Evolutionary conservation across 2,113 vertebrate genomes (phyloP).

Genomic region (Sialia sialis): DNA sequence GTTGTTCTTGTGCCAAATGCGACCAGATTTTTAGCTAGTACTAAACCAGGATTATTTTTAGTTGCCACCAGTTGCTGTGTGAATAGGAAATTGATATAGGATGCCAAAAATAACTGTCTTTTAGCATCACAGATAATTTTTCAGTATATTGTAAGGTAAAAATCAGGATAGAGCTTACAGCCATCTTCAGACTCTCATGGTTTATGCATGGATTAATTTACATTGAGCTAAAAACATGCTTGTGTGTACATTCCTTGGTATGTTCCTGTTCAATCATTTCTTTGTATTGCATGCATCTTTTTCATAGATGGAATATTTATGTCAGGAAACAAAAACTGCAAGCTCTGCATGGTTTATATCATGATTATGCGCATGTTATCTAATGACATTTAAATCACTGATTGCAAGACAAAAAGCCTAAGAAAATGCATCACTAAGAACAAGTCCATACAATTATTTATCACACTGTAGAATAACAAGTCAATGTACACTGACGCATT

Average conservation of each 20-base stretch:
- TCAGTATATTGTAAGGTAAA: conserved; percentile 36
- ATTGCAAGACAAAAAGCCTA: background rate
- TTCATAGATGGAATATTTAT: background rate
- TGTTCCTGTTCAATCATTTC: background rate
- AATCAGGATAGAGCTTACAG: background rate
- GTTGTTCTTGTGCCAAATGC: background rate
- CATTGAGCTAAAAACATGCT: background rate
- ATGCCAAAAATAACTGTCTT: conserved; percentile 67
- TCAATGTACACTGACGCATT: background rate
- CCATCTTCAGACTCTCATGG: background rate
- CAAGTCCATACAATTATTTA: background rate
- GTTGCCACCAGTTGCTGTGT: conserved; percentile 75
- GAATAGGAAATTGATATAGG: conserved; percentile 60
- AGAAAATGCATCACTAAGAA: background rate
- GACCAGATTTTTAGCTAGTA: conserved; percentile 57
- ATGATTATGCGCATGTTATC: background rate
- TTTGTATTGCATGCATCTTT: conserved; percentile 18
- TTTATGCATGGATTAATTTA: background rate
- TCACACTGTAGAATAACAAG: background rate
- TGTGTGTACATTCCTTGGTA: background rate
- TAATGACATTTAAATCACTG: background rate
- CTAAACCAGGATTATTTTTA: conserved; percentile 70
- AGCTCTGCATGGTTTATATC: background rate
- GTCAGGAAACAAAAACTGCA: background rate
- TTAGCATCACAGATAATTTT: conserved; percentile 18